A percentile compares a stretch with the other conserved stretches of the same genome.
Conservation (phyloP, 2,113 vertebrate genomes). For the Pungitius pungitius region DNA sequence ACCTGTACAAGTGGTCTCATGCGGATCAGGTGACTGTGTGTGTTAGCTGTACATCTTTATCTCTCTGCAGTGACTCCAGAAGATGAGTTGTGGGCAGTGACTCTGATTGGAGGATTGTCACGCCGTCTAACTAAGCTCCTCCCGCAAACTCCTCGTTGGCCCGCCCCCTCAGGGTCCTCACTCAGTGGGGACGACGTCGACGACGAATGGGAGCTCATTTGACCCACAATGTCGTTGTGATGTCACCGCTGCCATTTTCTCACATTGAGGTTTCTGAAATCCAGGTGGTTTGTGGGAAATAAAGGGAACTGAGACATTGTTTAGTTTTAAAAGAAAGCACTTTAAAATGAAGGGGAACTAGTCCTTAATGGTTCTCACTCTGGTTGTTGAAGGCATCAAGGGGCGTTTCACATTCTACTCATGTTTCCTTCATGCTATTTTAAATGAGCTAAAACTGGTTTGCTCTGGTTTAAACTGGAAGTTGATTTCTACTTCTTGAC, state of each 20-base stretch:
- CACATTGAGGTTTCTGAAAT: not conserved
- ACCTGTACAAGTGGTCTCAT: too few species aligned
- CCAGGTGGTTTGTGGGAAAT: conserved; percentile 27
- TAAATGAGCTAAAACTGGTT: not conserved
- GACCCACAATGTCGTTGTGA: conserved; percentile 54
- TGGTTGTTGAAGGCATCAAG: not conserved
- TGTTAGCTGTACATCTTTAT: not conserved
- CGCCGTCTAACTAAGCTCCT: conserved; percentile 94
- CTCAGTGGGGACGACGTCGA: conserved; percentile 87
- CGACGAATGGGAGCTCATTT: conserved; percentile 98
- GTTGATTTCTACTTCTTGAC: too few species aligned
- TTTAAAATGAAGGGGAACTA: conserved; percentile 49
- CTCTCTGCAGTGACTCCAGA: conserved; percentile 85
- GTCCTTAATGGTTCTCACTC: not conserved
- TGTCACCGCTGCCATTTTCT: conserved; percentile 3
- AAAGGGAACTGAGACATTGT: conserved; percentile 9
- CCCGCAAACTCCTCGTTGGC: conserved; percentile 76
- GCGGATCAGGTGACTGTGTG: too few species aligned
- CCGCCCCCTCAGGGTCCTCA: conserved; percentile 68
- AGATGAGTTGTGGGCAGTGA: conserved; percentile 93
- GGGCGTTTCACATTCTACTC: not conserved
- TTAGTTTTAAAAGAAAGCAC: conserved; percentile 61
- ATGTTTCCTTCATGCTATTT: not conserved
- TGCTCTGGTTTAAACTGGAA: not conserved
- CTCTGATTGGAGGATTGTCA: conserved; percentile 84